Conservation (phyloP, 2,113 vertebrate species). For the Thryonomys swinderianus region DNA sequence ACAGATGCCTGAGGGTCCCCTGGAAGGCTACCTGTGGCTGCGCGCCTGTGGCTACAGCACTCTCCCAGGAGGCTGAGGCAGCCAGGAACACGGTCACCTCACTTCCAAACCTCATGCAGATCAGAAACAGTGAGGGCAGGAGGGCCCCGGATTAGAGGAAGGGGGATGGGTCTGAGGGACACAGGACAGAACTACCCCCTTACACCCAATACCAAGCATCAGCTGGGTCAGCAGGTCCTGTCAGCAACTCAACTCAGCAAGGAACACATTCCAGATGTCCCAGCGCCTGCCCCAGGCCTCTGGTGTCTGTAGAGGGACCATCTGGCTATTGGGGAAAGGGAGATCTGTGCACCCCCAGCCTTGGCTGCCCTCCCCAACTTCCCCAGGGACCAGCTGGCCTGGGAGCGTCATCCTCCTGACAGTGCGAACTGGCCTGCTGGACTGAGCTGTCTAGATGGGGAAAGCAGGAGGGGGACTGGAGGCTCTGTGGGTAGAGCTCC, state of each 20-base stretch:
- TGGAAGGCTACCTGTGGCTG: not conserved
- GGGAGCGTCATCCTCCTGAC: not conserved
- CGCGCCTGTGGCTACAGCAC: accelerated
- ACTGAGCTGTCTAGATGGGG: not conserved
- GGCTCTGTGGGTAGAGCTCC: not conserved
- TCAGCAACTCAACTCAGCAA: not conserved
- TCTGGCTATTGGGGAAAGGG: constrained; percentile 27
- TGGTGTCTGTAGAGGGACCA: constrained; percentile 47
- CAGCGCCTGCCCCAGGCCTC: not conserved
- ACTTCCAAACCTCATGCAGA: not conserved
- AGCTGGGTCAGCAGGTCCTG: constrained; percentile 55
- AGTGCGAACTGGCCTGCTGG: not conserved
- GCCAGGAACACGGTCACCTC: not conserved
- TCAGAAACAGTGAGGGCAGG: not conserved
- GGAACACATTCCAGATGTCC: constrained; percentile 54
- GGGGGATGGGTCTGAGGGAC: not conserved
- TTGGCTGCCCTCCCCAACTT: not conserved
- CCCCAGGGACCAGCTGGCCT: constrained; percentile 3
- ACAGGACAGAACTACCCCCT: not conserved
- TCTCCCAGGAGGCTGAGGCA: not conserved
- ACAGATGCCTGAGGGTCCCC: not conserved
- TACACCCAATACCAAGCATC: not conserved
- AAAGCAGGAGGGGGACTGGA: not conserved
- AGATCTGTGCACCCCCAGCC: not conserved
- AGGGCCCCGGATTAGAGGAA: not conserved